Percentiles rank a stretch among this genome's conserved stretches.
Conservation (phyloP, 2,113 vertebrate species). For the Euleptes europaea region DNA sequence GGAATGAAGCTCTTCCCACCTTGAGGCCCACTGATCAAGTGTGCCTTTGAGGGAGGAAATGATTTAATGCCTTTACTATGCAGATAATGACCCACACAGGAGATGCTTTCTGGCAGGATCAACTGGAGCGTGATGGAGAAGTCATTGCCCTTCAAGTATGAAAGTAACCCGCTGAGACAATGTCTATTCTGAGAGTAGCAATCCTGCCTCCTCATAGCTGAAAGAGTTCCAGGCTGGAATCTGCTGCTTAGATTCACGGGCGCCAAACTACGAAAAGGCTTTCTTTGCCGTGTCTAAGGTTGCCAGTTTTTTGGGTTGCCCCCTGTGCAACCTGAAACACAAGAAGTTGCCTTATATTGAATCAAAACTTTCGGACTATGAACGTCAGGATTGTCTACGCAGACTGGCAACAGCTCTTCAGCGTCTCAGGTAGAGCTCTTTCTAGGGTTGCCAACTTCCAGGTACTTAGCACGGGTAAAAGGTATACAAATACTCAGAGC, state of each 20-base stretch:
- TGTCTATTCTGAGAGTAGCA: background rate
- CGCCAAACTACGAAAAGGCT: background rate
- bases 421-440: too few relatives aligned
- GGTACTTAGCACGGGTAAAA: too few relatives aligned
- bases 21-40: background rate
- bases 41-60: background rate
- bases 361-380: too few relatives aligned
- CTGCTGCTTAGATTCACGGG: background rate
- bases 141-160: background rate
- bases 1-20: background rate
- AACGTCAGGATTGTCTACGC: too few relatives aligned
- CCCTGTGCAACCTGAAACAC: too few relatives aligned
- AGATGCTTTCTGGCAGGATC: conserved; percentile 10
- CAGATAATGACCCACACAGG: conserved; percentile 13
- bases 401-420: too few relatives aligned
- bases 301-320: background rate
- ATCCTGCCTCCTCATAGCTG: background rate
- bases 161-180: background rate
- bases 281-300: background rate
- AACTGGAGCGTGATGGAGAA: conserved; percentile 1
- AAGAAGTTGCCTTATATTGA: too few relatives aligned
- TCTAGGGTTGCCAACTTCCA: too few relatives aligned
- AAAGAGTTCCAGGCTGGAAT: background rate
- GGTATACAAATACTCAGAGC: too few relatives aligned
- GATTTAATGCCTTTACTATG: conserved; percentile 23